Conservation (phyloP, 2,888 invertebrate species). For the Trissolcus japonicus region DNA sequence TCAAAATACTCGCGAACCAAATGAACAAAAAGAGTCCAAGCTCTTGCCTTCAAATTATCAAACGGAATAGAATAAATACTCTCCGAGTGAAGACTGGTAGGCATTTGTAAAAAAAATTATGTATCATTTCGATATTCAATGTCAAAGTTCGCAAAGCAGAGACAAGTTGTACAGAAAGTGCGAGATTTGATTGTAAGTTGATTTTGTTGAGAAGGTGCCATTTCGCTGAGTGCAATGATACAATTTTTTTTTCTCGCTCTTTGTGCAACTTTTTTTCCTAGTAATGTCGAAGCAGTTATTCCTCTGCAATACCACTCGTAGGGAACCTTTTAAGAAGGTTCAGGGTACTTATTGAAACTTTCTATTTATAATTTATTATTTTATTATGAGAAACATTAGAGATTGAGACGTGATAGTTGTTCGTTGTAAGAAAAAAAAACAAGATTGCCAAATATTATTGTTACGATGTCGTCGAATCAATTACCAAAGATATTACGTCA, state of each 20-base stretch:
- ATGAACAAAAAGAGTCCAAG: constrained; percentile 16
- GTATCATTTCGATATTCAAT: neutral
- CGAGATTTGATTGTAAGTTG: neutral
- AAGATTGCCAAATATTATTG: constrained; percentile 53
- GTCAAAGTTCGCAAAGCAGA: neutral
- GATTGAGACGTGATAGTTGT: constrained; percentile 34
- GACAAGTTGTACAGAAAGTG: constrained; percentile 8
- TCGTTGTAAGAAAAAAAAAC: constrained; percentile 31
- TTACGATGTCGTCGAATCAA: constrained; percentile 49
- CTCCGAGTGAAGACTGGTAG: constrained; percentile 30
- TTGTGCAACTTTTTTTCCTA: constrained; percentile 3
- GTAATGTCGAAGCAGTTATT: neutral
- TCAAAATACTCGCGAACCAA: constrained; percentile 25
- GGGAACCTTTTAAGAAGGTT: constrained; percentile 9
- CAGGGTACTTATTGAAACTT: constrained; percentile 24
- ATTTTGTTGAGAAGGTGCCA: neutral
- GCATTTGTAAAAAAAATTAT: constrained; percentile 37
- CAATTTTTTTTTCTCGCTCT: constrained; percentile 2
- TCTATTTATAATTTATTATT: constrained; percentile 36
- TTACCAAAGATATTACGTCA: constrained; percentile 53
- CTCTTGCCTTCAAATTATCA: constrained; percentile 36
- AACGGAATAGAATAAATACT: constrained; percentile 8
- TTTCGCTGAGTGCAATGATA: neutral
- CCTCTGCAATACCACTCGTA: constrained; percentile 20
- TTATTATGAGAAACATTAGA: constrained; percentile 30